These are phyloP conservation scores for Lemur catta DNA, from an alignment of 2,797 vertebrate genomes.

Conservation along the genomic window DNA sequence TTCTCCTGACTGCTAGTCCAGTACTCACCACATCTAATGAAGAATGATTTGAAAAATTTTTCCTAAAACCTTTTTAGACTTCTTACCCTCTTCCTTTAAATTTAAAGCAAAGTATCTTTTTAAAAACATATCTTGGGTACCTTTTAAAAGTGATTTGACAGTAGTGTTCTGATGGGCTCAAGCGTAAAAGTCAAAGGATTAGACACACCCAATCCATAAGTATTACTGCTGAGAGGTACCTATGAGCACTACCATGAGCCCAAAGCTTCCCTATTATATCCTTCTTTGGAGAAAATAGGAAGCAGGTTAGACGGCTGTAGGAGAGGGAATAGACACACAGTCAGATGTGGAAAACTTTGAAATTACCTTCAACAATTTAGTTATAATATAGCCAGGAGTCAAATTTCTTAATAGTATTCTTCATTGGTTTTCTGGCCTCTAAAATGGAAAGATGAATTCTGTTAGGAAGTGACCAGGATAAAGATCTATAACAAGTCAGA, in stretches of 20 bases:
- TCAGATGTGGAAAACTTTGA: not conserved
- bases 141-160: not conserved
- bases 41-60: not conserved
- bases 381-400: not conserved
- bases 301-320: not conserved
- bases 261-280: not conserved
- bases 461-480: not conserved
- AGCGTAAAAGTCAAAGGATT: not conserved
- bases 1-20: not conserved
- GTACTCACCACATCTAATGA: not conserved
- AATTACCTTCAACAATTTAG: not conserved
- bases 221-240: not conserved
- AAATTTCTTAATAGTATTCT: not conserved
- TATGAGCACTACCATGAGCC: not conserved
- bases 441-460: not conserved
- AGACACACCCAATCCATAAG: not conserved
- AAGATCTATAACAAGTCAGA: not conserved
- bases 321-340: not conserved
- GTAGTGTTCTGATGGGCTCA: not conserved
- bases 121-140: not conserved
- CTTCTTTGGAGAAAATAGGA: not conserved
- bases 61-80: not conserved
- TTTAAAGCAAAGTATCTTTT: not conserved
- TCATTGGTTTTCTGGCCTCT: not conserved
- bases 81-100: not conserved